Base-by-base conservation (phyloP, 2,888 invertebrate species). In the Leptinotarsa peninsularis region DNA sequence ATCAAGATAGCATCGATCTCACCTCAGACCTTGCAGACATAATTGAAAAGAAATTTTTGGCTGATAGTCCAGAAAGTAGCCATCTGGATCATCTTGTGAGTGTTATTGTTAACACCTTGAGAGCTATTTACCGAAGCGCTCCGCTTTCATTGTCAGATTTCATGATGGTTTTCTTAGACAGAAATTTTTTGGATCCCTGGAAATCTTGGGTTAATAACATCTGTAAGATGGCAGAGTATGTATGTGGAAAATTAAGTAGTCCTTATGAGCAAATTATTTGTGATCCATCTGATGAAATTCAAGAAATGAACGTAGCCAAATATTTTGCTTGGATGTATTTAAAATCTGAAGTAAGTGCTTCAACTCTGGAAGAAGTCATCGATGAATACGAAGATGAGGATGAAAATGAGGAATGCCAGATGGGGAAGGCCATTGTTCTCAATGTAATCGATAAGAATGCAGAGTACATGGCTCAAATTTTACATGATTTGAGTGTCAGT, bases 401-500 rank as follows among this genome's bases (percentile, higher is more conserved):
- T 14, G 76, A 72, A n/a, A 54, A 76, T 18, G 54, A 67, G n/a
- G 76, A 71, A 54, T 66, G 68, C 21, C 54, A 73, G 66, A 13
- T 23, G 33, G 72, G 67, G 49, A 71, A 72, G 50, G 76, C 75
- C 63, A 71, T 82, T 66, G 71, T 83, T 74, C 75, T 80, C 43
- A 75, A 79, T 43, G 80, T 76, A 73, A 80, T 81, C 66, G 86
- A 81, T 60, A 82, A 87, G 50, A 80, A 86, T 58, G 83, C 85
- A 72, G 82, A 86, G 52, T 81, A 87, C 76, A 75, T 88, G 70
- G 78, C 84, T 14, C 84, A 86, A 75, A 77, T 89, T 50, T 79
- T 89, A 50, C 85, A 89, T 77, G 86, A 86, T 74, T 81, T 88
- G 52, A 82, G 87, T 56, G 73, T 89, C 10, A 85, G 87, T 18